Percentiles rank a stretch among this genome's conserved stretches.
Evolutionary conservation across 2,888 invertebrate genomes (phyloP).

Genomic region (Plemyria rubiginata): DNA sequence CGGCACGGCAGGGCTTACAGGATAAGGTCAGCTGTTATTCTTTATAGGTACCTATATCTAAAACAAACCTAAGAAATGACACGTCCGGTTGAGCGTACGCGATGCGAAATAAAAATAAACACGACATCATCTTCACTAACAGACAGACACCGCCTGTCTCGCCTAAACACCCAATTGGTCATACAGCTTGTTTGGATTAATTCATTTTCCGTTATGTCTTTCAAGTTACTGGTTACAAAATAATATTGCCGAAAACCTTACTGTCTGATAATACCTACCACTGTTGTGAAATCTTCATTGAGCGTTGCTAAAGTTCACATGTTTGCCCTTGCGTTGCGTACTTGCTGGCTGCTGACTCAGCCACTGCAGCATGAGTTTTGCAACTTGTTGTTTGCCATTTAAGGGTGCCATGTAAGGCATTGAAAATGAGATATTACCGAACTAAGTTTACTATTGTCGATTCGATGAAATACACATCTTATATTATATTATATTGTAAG

Average conservation of each 20-base stretch:
- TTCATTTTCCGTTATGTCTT: background rate
- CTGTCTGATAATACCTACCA: background rate
- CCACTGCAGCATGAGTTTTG: slow-evolving; percentile 57
- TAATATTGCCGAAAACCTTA: background rate
- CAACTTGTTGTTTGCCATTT: slow-evolving; percentile 66
- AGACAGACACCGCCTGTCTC: slow-evolving; percentile 35
- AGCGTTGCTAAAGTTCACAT: slow-evolving; percentile 43
- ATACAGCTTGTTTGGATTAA: slow-evolving; percentile 20
- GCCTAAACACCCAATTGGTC: slow-evolving; percentile 42
- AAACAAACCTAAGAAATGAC: slow-evolving; percentile 56
- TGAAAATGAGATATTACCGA: slow-evolving; percentile 11
- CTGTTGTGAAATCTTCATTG: slow-evolving; percentile 37
- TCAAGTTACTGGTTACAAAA: background rate
- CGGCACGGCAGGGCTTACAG: background rate
- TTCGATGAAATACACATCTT: background rate
- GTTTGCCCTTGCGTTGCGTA: slow-evolving; percentile 46
- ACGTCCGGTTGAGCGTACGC: slow-evolving; percentile 71
- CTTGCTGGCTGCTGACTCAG: slow-evolving; percentile 59
- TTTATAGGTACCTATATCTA: too few species aligned
- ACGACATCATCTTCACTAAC: slow-evolving; percentile 34
- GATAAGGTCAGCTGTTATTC: too few species aligned
- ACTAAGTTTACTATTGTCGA: background rate
- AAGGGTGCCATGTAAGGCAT: slow-evolving; percentile 42
- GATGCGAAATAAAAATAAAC: slow-evolving; percentile 70
- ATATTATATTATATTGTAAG: background rate